A percentile compares a stretch with the other conserved stretches of the same genome.
phyloP scores from a whole-genome alignment of 2,113 vertebrate species.

The Cervus canadensis region DNA sequence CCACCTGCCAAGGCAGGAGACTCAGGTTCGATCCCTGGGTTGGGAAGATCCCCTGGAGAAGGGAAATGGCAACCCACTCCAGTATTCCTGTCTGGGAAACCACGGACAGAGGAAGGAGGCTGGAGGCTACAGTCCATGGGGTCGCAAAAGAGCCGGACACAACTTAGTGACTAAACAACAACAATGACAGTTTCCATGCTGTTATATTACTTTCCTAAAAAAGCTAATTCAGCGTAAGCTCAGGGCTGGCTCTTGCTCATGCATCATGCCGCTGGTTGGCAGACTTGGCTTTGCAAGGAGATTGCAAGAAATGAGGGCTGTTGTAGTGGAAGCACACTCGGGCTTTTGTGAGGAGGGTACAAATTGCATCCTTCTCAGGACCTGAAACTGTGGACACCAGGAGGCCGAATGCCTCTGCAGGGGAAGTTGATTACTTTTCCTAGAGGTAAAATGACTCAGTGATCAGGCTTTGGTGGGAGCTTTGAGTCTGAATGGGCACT shows the following conservation, averaged over 20 bases:
- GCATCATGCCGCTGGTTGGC: constrained; percentile 42
- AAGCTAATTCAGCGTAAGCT: constrained; percentile 55
- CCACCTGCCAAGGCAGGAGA: no score
- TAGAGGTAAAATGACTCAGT: background rate
- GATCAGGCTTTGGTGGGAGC: background rate
- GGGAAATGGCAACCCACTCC: background rate
- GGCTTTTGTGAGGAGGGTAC: constrained; percentile 8
- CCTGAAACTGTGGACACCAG: background rate
- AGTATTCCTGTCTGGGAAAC: background rate
- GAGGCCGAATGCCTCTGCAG: background rate
- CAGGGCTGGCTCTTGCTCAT: background rate
- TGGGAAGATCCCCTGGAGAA: background rate
- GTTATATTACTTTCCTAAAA: constrained; percentile 54
- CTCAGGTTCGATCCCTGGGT: no score
- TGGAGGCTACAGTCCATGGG: background rate
- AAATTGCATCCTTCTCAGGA: background rate
- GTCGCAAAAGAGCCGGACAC: background rate
- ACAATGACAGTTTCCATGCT: background rate
- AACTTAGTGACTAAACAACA: background rate
- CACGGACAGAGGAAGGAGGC: background rate
- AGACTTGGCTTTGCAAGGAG: background rate
- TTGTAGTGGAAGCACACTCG: background rate
- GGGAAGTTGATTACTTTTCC: background rate
- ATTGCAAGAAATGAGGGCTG: background rate
- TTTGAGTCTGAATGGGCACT: background rate